Conservation (phyloP, 2,797 vertebrate genomes). For the Sebastes kiyomatsui region DNA sequence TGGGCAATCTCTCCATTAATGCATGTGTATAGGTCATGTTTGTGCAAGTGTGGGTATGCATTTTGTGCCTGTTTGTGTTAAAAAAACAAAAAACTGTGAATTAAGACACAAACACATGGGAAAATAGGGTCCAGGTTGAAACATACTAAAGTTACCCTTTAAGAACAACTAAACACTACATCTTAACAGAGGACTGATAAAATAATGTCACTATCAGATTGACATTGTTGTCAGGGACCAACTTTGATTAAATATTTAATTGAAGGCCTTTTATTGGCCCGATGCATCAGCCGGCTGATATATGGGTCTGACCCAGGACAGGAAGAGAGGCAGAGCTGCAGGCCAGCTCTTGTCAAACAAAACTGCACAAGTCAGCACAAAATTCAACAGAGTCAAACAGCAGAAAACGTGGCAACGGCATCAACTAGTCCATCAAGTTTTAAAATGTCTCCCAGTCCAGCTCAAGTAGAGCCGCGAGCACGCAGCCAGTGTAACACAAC, state of each 20-base stretch:
- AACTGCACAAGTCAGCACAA: conserved; percentile 56
- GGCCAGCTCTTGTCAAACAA: conserved; percentile 44
- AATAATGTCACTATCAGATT: neutral
- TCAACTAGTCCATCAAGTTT: conserved; percentile 41
- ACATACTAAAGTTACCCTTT: no score
- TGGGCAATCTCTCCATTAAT: no score
- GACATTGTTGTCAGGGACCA: conserved; percentile 9
- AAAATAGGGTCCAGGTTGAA: neutral
- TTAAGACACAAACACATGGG: neutral
- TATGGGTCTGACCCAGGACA: conserved; percentile 33
- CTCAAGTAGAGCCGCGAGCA: neutral
- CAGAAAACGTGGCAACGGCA: conserved; percentile 24
- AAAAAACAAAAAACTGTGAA: no score
- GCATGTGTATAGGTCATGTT: no score
- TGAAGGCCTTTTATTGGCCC: neutral
- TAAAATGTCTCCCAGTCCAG: conserved; percentile 15
- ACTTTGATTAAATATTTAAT: conserved; percentile 25
- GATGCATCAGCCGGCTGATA: conserved; percentile 28
- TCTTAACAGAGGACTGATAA: neutral
- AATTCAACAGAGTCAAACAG: conserved; percentile 52
- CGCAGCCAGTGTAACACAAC: neutral
- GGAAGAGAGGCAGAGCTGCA: conserved; percentile 38
- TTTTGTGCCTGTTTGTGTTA: no score
- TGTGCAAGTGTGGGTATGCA: no score
- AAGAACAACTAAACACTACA: neutral